phyloP scores from a whole-genome alignment of 2,797 vertebrate species.

The Eurystomus glaucurus region DNA sequence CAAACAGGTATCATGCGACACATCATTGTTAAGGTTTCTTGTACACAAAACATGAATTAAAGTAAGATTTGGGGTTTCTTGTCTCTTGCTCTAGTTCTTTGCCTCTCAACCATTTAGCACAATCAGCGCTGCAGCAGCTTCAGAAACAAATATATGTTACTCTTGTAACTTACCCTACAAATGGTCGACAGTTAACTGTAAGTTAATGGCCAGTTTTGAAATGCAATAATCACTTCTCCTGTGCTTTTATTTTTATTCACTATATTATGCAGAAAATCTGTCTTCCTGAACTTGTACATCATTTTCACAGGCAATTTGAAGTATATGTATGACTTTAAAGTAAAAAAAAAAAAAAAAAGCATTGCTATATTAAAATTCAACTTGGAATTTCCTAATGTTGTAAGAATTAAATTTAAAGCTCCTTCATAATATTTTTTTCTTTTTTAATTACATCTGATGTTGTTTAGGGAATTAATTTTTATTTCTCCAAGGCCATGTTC shows the following conservation, averaged over 20 bases:
- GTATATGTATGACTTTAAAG: neutral
- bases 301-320: neutral
- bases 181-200: neutral
- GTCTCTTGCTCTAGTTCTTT: neutral
- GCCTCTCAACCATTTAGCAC: neutral
- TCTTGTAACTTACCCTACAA: neutral
- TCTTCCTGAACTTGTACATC: neutral
- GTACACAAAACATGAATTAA: neutral
- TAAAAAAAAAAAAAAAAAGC: neutral
- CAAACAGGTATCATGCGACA: neutral
- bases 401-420: neutral
- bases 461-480: neutral
- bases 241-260: neutral
- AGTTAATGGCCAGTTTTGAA: neutral
- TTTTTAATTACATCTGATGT: neutral
- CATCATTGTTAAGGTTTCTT: neutral
- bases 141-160: neutral
- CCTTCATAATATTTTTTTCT: neutral
- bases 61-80: neutral
- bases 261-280: neutral
- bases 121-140: neutral
- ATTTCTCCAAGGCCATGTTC: neutral
- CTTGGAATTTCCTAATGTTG: neutral
- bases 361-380: neutral
- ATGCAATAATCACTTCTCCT: neutral